A percentile compares a stretch with the other conserved stretches of the same genome.
Evolutionary conservation across 1,140 invertebrate species (phyloP).

Genomic region (Nautilus pompilius): DNA sequence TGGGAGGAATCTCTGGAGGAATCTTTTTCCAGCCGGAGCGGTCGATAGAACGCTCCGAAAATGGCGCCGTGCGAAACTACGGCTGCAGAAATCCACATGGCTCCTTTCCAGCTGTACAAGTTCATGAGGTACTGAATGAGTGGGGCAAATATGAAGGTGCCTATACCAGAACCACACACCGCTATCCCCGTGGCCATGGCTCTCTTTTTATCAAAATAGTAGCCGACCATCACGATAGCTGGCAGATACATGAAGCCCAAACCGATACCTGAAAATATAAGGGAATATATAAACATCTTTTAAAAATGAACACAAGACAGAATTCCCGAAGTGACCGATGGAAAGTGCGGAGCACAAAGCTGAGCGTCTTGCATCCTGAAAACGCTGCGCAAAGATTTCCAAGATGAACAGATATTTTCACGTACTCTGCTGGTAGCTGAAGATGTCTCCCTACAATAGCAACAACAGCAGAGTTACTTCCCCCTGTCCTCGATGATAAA

Average conservation of each 20-base stretch:
- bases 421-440: no score
- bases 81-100: slow-evolving; percentile 68
- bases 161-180: slow-evolving; percentile 91
- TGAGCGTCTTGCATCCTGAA: no score
- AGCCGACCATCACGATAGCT: slow-evolving; percentile 94
- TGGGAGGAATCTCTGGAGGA: no score
- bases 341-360: no score
- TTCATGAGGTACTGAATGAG: slow-evolving; percentile 66
- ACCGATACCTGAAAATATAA: slow-evolving; percentile 60
- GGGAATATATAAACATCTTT: no score
- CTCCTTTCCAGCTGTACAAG: slow-evolving; percentile 68
- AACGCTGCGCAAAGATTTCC: no score
- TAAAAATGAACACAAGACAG: no score
- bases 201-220: slow-evolving; percentile 96
- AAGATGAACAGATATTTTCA: no score
- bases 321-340: no score
- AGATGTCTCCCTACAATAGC: no score
- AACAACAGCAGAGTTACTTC: no score
- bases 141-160: slow-evolving; percentile 72
- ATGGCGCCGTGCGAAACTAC: slow-evolving; percentile 89
- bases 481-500: no score
- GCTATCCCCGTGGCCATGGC: slow-evolving; percentile 98
- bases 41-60: slow-evolving; percentile 93
- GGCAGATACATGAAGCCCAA: slow-evolving; percentile 98
- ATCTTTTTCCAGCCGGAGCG: slow-evolving; percentile 58